Conservation (phyloP, 2,888 invertebrate species). For the Tinea trinotella region DNA sequence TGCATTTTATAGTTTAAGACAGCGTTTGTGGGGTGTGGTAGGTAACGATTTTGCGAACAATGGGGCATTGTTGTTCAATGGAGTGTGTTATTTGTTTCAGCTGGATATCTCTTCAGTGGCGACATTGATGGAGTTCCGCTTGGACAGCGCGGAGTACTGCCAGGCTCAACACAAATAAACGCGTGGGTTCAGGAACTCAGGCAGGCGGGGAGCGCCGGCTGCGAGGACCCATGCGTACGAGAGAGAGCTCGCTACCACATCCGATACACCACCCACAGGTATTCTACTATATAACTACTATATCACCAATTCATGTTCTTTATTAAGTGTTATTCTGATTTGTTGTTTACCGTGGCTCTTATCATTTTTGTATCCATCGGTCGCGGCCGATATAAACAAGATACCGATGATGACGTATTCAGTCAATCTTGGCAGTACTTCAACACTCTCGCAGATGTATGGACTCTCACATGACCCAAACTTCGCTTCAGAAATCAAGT, state of each 20-base stretch:
- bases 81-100: constrained; percentile 67
- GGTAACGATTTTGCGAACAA: neutral
- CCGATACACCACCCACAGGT: constrained; percentile 47
- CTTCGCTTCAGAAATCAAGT: constrained; percentile 40
- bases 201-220: constrained; percentile 26
- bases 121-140: constrained; percentile 98
- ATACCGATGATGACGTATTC: constrained; percentile 45
- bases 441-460: constrained; percentile 42
- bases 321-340: constrained; percentile 26
- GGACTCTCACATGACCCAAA: constrained; percentile 57
- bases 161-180: constrained; percentile 98
- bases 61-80: neutral
- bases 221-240: constrained; percentile 51
- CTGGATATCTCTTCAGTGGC: constrained; percentile 90
- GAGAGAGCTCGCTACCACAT: constrained; percentile 40
- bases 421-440: constrained; percentile 44
- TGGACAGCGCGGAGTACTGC: constrained; percentile 98
- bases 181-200: constrained; percentile 39
- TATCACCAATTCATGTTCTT: no score
- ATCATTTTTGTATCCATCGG: constrained; percentile 42
- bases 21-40: neutral
- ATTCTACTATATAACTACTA: no score
- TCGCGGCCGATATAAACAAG: constrained; percentile 27
- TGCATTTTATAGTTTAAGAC: neutral
- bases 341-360: constrained; percentile 53